phyloP scores from a whole-genome alignment of 2,797 vertebrate species.

The Tragelaphus eurycerus region DNA sequence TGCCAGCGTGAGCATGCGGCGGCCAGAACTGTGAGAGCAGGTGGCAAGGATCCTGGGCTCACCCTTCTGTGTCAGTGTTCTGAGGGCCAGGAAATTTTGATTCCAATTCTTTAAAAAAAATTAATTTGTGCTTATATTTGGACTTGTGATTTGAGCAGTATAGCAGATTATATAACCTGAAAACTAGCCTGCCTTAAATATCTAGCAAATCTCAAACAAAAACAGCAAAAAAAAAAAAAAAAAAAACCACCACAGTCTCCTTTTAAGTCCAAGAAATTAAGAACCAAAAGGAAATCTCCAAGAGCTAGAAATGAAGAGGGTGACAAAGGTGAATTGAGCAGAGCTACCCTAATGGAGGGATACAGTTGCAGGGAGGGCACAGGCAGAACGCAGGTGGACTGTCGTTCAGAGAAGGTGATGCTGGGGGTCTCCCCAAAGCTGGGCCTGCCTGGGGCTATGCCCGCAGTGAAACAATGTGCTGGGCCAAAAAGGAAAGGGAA shows the following conservation, averaged over 20 bases:
- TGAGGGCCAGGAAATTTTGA: background rate
- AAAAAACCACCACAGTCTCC: background rate
- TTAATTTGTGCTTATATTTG: background rate
- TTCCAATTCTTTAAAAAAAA: background rate
- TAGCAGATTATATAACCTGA: background rate
- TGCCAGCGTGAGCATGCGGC: background rate
- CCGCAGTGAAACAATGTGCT: background rate
- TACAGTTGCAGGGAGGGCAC: too few species aligned
- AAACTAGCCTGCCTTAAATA: background rate
- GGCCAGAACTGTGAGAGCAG: background rate
- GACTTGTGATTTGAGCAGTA: background rate
- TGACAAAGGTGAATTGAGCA: background rate
- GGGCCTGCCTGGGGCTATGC: too few species aligned
- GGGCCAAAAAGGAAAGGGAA: background rate
- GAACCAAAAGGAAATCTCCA: background rate
- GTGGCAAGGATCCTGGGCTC: background rate
- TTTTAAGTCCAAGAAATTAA: background rate
- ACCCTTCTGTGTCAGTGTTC: too few species aligned
- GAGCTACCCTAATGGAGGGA: background rate
- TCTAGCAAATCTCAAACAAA: background rate
- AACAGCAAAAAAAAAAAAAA: background rate
- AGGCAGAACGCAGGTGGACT: background rate
- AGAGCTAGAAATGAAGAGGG: background rate
- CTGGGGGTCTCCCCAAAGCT: background rate
- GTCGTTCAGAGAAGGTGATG: background rate